Base-by-base conservation (phyloP, 2,888 invertebrate genomes). In the Epistrophella euchroma region DNA sequence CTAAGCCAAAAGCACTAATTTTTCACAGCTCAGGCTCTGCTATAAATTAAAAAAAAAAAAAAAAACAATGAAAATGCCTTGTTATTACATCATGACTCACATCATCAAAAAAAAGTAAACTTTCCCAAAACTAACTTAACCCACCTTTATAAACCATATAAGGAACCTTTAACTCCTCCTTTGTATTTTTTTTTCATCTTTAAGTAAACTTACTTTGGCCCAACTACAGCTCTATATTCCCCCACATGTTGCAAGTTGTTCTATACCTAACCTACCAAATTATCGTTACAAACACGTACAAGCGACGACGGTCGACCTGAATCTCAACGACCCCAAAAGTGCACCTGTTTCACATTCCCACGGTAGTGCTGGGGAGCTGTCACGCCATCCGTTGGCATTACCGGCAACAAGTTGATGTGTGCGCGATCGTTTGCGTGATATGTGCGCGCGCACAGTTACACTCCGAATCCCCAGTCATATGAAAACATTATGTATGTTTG, bases 321-420 rank as follows among this genome's bases (percentile, higher is more conserved):
- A 81, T 81, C 82, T 78, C 86, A 86, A 82, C 86, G 86, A 86
- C 86, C 86, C 86, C 76, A 80, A 84, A 84, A 52, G 76, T 76
- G 84, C 87, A 87, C 87, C 87, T 87, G 87, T 87, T 87, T 87
- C 76, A 84, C 76, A 84, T 87, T 87, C 87, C 87, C 87, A 87
- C 87, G 87, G 84, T 87, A 73, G 70, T 81, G 25, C 52, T 81
- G 77, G 77, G 82, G 86, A 86, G 81, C 86, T 86, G 86, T 86
- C 86, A 86, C 56, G 45, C 77, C 77, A 76, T 82, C 82, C 86
- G 74, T 71, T 74, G 82, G 86, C 74, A 82, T 82, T 82, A 64
- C 82, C 82, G 86, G 84, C 79, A 79, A 76, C 73, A 76, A 76
- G 87, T 82, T 84, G 75, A 80, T 84, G 84, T 84, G 83, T 87